phyloP scores from a whole-genome alignment of 92 coral and sea anemone genomes.

The Isaurus tuberculatus region DNA sequence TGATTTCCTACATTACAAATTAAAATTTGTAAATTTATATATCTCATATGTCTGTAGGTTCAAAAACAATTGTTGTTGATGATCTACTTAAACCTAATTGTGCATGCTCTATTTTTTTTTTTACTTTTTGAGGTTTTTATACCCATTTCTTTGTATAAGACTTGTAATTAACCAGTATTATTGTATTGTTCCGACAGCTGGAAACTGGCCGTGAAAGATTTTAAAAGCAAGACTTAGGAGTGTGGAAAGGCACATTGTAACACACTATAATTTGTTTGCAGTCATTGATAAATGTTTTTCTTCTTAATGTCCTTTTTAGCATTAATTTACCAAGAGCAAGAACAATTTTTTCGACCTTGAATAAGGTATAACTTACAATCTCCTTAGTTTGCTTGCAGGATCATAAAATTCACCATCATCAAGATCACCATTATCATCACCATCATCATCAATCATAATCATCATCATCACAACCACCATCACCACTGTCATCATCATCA shows the following conservation, averaged over 20 bases:
- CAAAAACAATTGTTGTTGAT: no score
- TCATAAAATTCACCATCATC: neutral
- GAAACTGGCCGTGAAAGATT: no score
- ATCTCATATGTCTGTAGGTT: no score
- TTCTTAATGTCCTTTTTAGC: conserved; percentile 47
- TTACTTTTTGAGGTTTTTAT: no score
- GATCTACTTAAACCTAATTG: no score
- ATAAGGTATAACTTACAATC: conserved; percentile 64
- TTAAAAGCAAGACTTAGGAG: no score
- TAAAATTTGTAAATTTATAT: no score
- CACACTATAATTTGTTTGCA: neutral
- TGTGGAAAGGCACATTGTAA: neutral
- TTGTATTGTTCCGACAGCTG: no score
- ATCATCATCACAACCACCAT: neutral
- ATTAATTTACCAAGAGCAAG: conserved; percentile 90
- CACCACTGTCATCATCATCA: neutral
- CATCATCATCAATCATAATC: neutral
- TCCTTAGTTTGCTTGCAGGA: neutral
- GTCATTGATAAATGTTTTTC: neutral
- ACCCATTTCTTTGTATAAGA: neutral
- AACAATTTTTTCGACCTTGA: conserved; percentile 79
- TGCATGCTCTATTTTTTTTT: no score
- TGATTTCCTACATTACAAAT: no score
- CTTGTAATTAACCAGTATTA: neutral
- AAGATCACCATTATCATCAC: neutral